Conservation (phyloP, 2,888 invertebrate species). For the Synergus gifuensis region DNA sequence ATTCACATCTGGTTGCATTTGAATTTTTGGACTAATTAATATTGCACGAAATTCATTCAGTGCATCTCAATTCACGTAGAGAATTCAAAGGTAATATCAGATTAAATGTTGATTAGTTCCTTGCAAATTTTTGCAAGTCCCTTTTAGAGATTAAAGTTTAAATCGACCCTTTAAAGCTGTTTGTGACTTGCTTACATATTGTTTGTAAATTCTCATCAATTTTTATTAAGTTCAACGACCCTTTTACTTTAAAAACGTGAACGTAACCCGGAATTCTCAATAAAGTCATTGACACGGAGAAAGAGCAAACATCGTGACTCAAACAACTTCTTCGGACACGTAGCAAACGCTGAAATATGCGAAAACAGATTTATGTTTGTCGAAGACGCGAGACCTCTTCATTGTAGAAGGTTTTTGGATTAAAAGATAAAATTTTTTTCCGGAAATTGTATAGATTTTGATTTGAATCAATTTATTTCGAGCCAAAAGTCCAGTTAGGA, state of each 20-base stretch:
- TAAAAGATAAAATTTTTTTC: slow-evolving; percentile 2
- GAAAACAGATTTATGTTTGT: slow-evolving; percentile 39
- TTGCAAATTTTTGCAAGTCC: too few species aligned
- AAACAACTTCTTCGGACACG: slow-evolving; percentile 33
- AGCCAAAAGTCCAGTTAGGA: neutral
- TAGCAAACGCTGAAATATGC: slow-evolving; percentile 33
- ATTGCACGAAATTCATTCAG: neutral
- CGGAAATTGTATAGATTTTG: neutral
- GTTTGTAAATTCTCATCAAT: neutral
- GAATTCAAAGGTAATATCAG: neutral
- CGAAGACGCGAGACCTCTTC: slow-evolving; percentile 25
- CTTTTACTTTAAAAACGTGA: slow-evolving; percentile 11
- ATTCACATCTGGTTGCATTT: slow-evolving; percentile 1
- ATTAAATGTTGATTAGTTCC: neutral
- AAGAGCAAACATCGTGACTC: slow-evolving; percentile 40
- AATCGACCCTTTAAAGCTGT: neutral
- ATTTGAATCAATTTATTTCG: neutral
- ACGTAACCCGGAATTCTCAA: slow-evolving; percentile 33
- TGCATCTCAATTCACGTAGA: neutral
- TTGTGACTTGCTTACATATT: neutral
- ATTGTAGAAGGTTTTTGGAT: slow-evolving; percentile 9
- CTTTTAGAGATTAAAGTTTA: neutral
- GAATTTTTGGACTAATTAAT: neutral
- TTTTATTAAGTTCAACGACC: slow-evolving; percentile 10
- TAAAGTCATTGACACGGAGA: slow-evolving; percentile 34